phyloP scores from a whole-genome alignment of 2,797 vertebrate species.

The Lagodon rhomboides region DNA sequence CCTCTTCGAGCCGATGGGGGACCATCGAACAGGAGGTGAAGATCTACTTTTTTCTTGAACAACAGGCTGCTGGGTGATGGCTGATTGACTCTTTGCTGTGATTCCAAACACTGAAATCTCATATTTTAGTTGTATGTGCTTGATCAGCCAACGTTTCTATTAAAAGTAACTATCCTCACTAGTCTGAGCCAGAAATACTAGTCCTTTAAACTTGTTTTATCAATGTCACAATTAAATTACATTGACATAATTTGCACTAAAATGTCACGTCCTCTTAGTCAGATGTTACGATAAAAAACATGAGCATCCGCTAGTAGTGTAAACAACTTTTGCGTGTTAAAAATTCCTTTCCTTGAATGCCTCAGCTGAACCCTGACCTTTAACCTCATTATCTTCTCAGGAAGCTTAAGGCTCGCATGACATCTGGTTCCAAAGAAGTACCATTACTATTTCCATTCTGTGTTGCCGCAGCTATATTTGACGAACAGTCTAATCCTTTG shows the following conservation, averaged over 20 bases:
- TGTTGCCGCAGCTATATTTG: conserved; percentile 20
- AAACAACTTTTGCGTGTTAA: neutral
- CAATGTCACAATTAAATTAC: no score
- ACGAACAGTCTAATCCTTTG: conserved; percentile 9
- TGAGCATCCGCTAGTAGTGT: no score
- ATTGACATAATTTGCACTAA: no score
- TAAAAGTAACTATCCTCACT: no score
- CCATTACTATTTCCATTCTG: conserved; percentile 12
- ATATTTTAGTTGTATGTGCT: neutral
- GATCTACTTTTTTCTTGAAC: conserved; percentile 1
- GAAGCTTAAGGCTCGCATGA: conserved; percentile 25
- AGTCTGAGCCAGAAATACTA: no score
- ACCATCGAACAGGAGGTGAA: conserved; percentile 93
- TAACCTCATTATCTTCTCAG: conserved; percentile 17
- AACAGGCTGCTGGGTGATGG: neutral
- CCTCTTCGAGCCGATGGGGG: conserved; percentile 93
- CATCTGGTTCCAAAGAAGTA: conserved; percentile 19
- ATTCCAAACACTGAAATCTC: neutral
- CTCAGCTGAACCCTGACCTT: conserved; percentile 37
- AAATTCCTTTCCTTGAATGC: conserved; percentile 26
- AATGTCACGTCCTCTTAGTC: no score
- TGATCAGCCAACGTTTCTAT: no score
- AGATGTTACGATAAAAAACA: no score
- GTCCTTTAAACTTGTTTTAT: no score
- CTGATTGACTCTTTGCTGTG: neutral